These are phyloP conservation scores for Polypedilum pembai DNA, from an alignment of 1,140 invertebrate species.

Conservation along the genomic window DNA sequence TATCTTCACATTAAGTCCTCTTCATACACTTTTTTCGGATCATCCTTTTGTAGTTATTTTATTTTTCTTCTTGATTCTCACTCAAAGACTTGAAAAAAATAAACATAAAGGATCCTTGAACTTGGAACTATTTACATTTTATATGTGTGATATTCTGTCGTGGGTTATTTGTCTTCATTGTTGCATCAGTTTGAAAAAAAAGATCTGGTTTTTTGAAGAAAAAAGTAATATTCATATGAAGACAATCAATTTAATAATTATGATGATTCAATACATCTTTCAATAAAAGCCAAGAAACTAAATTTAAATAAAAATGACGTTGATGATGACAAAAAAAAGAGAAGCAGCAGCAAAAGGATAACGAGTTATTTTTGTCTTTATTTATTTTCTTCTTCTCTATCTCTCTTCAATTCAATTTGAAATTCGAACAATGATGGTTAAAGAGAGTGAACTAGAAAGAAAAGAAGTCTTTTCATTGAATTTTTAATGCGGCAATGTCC, in stretches of 20 bases:
- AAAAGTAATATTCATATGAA: too few species aligned
- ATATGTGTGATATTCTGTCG: constrained; percentile 3
- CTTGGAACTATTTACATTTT: constrained; percentile 18
- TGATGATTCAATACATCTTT: background rate
- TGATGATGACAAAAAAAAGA: constrained; percentile 9
- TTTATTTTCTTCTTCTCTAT: background rate
- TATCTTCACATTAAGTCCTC: background rate
- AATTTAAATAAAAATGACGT: background rate
- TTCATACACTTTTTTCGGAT: background rate
- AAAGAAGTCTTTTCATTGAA: background rate
- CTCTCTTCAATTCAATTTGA: constrained; percentile 7
- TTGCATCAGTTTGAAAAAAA: too few species aligned
- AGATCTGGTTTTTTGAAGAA: too few species aligned
- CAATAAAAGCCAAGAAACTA: background rate
- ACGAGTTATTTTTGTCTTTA: background rate
- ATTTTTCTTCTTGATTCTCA: background rate
- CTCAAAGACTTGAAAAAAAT: background rate
- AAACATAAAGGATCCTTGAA: constrained; percentile 18
- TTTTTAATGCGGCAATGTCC: background rate
- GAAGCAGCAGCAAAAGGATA: background rate
- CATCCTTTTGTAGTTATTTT: background rate
- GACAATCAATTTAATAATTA: too few species aligned
- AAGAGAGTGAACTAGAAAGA: background rate
- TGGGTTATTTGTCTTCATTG: background rate
- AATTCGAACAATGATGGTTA: constrained; percentile 13